Evolutionary conservation across 1,140 invertebrate species (phyloP).

Genomic region (Drosophila carrolli): DNA sequence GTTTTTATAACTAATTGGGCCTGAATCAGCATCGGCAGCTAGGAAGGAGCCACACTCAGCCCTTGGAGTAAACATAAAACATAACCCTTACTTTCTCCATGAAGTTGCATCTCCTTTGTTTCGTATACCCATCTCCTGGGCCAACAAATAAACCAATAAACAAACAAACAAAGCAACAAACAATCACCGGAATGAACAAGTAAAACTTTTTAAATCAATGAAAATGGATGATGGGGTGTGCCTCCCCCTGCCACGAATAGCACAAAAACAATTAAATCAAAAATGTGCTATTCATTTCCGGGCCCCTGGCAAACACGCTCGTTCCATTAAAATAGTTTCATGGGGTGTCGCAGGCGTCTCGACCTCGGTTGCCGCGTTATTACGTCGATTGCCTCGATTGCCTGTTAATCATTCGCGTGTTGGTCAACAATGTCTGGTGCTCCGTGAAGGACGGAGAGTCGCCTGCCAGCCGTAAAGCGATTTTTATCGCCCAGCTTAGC

Average conservation of each 20-base stretch:
- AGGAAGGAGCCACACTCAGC: no score
- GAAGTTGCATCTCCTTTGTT: neutral
- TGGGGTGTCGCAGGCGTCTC: neutral
- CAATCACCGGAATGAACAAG: neutral
- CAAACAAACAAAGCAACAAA: neutral
- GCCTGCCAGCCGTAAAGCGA: slow-evolving; percentile 35
- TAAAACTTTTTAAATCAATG: slow-evolving; percentile 9
- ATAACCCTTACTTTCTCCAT: neutral
- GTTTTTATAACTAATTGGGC: slow-evolving; percentile 2
- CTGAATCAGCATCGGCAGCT: neutral
- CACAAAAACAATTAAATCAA: slow-evolving; percentile 32
- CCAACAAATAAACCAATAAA: neutral
- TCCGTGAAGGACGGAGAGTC: neutral
- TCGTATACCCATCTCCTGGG: neutral
- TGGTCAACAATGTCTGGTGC: slow-evolving; percentile 40
- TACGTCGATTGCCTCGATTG: slow-evolving; percentile 57
- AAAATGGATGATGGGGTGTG: neutral
- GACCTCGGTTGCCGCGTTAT: slow-evolving; percentile 10
- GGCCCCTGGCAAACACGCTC: neutral
- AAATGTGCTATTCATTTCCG: slow-evolving; percentile 29
- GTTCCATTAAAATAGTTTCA: slow-evolving; percentile 34
- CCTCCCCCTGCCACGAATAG: neutral
- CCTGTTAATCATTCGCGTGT: slow-evolving; percentile 70
- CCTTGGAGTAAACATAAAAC: neutral
- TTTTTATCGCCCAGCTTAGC: slow-evolving; percentile 54